These are phyloP conservation scores for Ictalurus furcatus DNA, from an alignment of 2,113 vertebrate species.

Conservation along the genomic window DNA sequence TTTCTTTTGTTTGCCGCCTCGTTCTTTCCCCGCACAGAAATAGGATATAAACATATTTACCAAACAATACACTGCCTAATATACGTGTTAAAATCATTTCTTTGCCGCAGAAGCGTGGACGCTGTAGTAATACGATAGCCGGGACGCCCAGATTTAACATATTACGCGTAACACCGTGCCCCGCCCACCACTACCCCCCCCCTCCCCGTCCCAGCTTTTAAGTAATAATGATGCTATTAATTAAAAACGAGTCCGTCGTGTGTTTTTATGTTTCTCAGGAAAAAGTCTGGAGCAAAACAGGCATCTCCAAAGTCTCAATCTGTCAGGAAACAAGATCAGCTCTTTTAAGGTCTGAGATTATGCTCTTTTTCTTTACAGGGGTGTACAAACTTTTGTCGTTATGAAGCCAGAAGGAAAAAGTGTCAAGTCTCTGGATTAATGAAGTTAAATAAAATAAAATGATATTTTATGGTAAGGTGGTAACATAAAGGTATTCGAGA, in stretches of 20 bases:
- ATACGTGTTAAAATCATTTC: not conserved
- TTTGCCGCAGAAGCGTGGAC: no score
- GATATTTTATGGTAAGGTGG: not conserved
- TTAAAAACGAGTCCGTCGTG: not conserved
- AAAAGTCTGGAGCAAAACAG: constrained; percentile 77
- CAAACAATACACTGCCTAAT: not conserved
- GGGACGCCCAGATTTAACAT: no score
- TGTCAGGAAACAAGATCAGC: constrained; percentile 87
- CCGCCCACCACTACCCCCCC: not conserved
- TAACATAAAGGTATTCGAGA: not conserved
- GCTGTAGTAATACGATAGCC: no score
- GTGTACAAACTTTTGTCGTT: not conserved
- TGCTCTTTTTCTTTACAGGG: not conserved
- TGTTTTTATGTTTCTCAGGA: constrained; percentile 56
- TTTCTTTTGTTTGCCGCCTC: not conserved
- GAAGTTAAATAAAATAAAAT: not conserved
- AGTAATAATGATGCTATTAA: not conserved
- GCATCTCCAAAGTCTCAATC: constrained; percentile 80
- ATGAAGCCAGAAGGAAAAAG: not conserved
- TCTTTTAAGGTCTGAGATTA: constrained; percentile 82
- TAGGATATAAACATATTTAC: not conserved
- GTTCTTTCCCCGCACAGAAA: not conserved
- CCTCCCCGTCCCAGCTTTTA: not conserved
- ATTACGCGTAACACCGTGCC: not conserved
- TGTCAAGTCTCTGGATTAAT: not conserved